These are phyloP conservation scores for Zapornia atra DNA, from an alignment of 2,113 vertebrate genomes.

Conservation along the genomic window DNA sequence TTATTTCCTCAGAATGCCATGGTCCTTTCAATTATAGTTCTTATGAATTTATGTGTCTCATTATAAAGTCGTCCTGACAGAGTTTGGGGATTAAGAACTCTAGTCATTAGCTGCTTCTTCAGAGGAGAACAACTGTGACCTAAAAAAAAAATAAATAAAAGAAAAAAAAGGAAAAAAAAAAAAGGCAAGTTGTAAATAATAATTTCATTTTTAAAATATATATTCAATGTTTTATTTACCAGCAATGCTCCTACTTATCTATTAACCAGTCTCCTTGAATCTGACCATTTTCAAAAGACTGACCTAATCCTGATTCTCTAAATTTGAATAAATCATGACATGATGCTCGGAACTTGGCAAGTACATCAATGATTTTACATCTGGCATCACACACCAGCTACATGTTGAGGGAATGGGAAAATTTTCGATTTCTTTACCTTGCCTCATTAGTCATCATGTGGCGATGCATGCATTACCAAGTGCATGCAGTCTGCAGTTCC, in stretches of 20 bases:
- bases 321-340: constrained; percentile 72
- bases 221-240: constrained; percentile 58
- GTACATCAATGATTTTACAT: constrained; percentile 63
- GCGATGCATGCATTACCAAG: constrained; percentile 41
- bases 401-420: constrained; percentile 56
- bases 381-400: constrained; percentile 66
- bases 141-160: constrained; percentile 11
- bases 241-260: constrained; percentile 17
- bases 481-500: constrained; percentile 32
- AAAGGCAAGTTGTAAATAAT: constrained; percentile 33
- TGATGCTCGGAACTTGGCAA: constrained; percentile 70
- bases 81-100: constrained; percentile 44
- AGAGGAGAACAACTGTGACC: constrained; percentile 25
- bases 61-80: constrained; percentile 39
- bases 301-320: constrained; percentile 52
- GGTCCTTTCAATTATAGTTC: constrained; percentile 28
- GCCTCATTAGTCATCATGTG: constrained; percentile 72
- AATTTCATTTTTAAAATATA: constrained; percentile 28
- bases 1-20: constrained; percentile 39
- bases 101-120: constrained; percentile 58
- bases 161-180: background rate
- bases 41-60: constrained; percentile 51
- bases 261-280: constrained; percentile 47
- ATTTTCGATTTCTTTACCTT: constrained; percentile 59
- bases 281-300: constrained; percentile 46